A percentile compares a stretch with the other conserved stretches of the same genome.
phyloP scores from a whole-genome alignment of 2,888 invertebrate species.

The Stenichneumon culpator region DNA sequence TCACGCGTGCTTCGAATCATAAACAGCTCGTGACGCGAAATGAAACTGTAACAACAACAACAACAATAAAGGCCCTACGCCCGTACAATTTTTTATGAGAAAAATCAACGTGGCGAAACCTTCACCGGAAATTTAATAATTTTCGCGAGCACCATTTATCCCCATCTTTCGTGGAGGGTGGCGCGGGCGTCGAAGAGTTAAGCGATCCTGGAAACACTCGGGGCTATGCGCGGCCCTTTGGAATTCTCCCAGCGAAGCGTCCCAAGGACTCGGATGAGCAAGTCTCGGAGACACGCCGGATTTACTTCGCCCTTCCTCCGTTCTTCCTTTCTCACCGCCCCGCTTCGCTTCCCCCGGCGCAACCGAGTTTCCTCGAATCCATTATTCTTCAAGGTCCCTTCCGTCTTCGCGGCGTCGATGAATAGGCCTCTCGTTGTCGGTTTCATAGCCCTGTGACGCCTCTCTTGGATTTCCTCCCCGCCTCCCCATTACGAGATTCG shows the following conservation, averaged over 20 bases:
- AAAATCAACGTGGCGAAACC: not conserved
- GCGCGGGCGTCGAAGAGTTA: conserved; percentile 6
- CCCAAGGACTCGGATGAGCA: conserved; percentile 35
- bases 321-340: not conserved
- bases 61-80: too few relatives aligned
- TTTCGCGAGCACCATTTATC: conserved; percentile 35
- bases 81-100: not conserved
- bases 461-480: conserved; percentile 7
- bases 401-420: conserved; percentile 56
- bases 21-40: too few relatives aligned
- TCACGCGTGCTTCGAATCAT: too few relatives aligned
- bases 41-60: too few relatives aligned
- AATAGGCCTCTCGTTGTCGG: conserved; percentile 46
- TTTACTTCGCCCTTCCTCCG: conserved; percentile 7
- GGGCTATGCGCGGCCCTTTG: conserved; percentile 18
- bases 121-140: conserved; percentile 53
- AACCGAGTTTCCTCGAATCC: conserved; percentile 33
- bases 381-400: conserved; percentile 48
- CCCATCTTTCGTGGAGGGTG: conserved; percentile 14
- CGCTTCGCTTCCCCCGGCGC: not conserved
- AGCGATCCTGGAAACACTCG: conserved; percentile 40
- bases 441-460: conserved; percentile 9
- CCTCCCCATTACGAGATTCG: conserved; percentile 25
- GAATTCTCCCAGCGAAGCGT: conserved; percentile 21
- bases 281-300: conserved; percentile 33